Conservation (phyloP, 1,140 invertebrate genomes). For the Pachyrhynchus sulphureomaculatus region DNA sequence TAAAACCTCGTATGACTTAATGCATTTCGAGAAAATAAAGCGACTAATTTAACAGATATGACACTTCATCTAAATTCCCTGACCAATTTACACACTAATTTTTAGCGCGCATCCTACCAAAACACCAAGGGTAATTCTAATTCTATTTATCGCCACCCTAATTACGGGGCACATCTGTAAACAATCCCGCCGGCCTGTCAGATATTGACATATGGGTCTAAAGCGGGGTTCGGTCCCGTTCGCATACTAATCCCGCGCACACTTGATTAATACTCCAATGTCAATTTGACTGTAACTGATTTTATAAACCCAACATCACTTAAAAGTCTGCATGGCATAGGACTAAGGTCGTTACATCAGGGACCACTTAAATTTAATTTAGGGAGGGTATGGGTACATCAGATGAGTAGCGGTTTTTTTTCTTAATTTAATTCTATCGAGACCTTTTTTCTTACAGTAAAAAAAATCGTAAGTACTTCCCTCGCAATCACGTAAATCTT, state of each 20-base stretch:
- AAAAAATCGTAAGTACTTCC: too few species aligned
- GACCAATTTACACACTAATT: too few species aligned
- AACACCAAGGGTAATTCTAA: constrained; percentile 18
- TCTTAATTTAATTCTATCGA: too few species aligned
- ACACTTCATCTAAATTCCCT: too few species aligned
- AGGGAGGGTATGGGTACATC: too few species aligned
- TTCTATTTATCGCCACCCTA: constrained; percentile 29
- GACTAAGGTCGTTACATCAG: not conserved
- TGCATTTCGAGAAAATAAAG: too few species aligned
- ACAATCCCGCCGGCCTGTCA: constrained; percentile 28
- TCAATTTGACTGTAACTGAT: constrained; percentile 50
- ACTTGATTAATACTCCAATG: constrained; percentile 51
- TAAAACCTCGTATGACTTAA: too few species aligned
- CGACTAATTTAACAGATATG: too few species aligned
- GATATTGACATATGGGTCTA: constrained; percentile 46
- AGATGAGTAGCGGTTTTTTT: too few species aligned
- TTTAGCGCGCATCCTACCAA: constrained; percentile 1
- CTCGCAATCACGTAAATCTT: too few species aligned
- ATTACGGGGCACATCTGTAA: constrained; percentile 39
- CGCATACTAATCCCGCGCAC: constrained; percentile 45
- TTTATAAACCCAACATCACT: constrained; percentile 36
- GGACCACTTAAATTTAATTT: not conserved
- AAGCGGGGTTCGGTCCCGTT: constrained; percentile 33
- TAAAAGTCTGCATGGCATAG: not conserved
- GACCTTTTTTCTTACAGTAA: too few species aligned